Conservation (phyloP, 1,140 invertebrate species). For the Popillia japonica region DNA sequence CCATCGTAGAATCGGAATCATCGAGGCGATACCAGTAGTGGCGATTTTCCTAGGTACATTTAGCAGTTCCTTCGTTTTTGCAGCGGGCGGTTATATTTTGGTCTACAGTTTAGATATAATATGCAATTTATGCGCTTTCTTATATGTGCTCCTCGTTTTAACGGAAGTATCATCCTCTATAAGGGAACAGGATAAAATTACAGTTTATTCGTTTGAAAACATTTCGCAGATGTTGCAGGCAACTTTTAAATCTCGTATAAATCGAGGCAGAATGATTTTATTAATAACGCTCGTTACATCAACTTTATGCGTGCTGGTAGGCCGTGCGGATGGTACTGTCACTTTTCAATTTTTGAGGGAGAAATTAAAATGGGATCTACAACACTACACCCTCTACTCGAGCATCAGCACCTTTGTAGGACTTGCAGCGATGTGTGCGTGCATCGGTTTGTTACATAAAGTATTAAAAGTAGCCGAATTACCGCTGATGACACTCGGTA, state of each 20-base stretch:
- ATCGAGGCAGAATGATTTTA: conserved; percentile 68
- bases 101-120: conserved; percentile 58
- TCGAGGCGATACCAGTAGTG: conserved; percentile 66
- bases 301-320: conserved; percentile 62
- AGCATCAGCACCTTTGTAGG: conserved; percentile 60
- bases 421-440: conserved; percentile 65
- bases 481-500: conserved; percentile 58
- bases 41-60: conserved; percentile 68
- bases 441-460: conserved; percentile 65
- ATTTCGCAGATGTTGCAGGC: conserved; percentile 69
- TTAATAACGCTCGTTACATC: conserved; percentile 59
- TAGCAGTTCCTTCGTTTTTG: conserved; percentile 65
- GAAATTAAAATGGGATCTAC: conserved; percentile 72
- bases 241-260: conserved; percentile 67
- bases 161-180: conserved; percentile 60
- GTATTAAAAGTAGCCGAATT: conserved; percentile 60
- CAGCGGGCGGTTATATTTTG: conserved; percentile 60
- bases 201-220: conserved; percentile 65
- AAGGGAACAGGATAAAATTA: conserved; percentile 55
- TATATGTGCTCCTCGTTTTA: conserved; percentile 58
- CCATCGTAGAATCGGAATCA: conserved; percentile 65
- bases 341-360: conserved; percentile 71
- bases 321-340: conserved; percentile 65
- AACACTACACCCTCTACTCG: conserved; percentile 67
- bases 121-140: conserved; percentile 53